Conservation (phyloP, 2,797 vertebrate genomes). For the Centropyge bicolor region DNA sequence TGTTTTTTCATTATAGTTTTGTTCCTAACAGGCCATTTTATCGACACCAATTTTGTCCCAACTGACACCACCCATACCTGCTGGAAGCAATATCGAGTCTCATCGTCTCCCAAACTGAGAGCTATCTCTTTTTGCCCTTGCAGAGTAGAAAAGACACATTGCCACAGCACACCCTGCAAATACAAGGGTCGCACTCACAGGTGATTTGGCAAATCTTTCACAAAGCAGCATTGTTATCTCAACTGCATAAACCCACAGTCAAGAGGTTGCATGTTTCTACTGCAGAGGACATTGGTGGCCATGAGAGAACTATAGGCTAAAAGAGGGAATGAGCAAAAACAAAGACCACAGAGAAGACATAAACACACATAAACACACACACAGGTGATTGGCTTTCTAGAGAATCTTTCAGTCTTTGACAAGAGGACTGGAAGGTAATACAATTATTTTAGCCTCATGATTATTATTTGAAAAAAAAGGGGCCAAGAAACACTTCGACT, state of each 20-base stretch:
- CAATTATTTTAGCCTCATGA: not conserved
- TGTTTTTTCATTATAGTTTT: slow-evolving; percentile 71
- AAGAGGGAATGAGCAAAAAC: not conserved
- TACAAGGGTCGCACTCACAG: not conserved
- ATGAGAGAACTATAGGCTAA: not conserved
- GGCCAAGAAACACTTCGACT: not conserved
- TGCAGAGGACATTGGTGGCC: not conserved
- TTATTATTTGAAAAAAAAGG: not conserved
- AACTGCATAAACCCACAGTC: not conserved
- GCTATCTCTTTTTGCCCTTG: slow-evolving; percentile 4
- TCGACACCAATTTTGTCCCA: slow-evolving; percentile 63
- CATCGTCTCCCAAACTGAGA: slow-evolving; percentile 24
- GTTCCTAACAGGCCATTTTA: slow-evolving; percentile 61
- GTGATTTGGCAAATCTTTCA: not conserved
- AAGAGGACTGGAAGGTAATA: not conserved
- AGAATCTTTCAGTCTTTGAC: too few species aligned
- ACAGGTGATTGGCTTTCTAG: not conserved
- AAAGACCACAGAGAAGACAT: not conserved
- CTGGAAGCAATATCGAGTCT: slow-evolving; percentile 56
- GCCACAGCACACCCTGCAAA: not conserved
- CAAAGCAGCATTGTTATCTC: not conserved
- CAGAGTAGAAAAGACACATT: slow-evolving; percentile 20
- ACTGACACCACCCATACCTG: slow-evolving; percentile 55
- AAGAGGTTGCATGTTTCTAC: not conserved
- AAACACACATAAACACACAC: not conserved